Evolutionary conservation across 2,797 vertebrate species (phyloP).

Genomic region (Garrulus glandarius): DNA sequence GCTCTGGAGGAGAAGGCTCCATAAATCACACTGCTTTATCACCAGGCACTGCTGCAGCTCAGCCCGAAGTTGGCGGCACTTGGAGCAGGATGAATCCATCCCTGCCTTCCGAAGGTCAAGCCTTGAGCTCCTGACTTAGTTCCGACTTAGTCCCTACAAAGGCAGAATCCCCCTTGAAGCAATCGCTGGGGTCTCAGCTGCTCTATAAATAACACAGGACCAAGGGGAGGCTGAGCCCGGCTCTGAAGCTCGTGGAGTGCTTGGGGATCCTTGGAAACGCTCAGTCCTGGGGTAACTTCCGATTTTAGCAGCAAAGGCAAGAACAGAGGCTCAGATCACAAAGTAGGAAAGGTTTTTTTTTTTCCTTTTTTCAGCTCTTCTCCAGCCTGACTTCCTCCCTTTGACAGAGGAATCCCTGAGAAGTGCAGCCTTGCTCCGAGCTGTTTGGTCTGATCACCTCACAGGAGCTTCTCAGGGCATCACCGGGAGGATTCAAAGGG

Average conservation of each 20-base stretch:
- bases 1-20: neutral
- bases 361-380: neutral
- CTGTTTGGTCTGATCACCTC: slow-evolving; percentile 35
- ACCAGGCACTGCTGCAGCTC: neutral
- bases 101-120: slow-evolving; percentile 30
- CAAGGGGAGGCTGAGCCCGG: neutral
- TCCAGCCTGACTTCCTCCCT: slow-evolving; percentile 1
- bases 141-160: slow-evolving; percentile 27
- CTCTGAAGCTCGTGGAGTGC: slow-evolving; percentile 22
- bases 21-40: slow-evolving; percentile 55
- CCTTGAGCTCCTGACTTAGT: slow-evolving; percentile 39
- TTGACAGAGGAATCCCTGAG: slow-evolving; percentile 48
- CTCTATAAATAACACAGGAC: slow-evolving; percentile 53
- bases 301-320: slow-evolving; percentile 40
- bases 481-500: neutral
- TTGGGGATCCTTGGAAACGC: slow-evolving; percentile 13
- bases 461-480: neutral
- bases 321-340: slow-evolving; percentile 41
- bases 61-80: neutral
- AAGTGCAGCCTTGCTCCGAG: slow-evolving; percentile 20
- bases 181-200: neutral
- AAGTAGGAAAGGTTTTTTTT: neutral
- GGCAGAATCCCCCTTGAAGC: slow-evolving; percentile 38
- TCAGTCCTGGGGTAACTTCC: slow-evolving; percentile 11
- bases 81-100: slow-evolving; percentile 11